Evolutionary conservation across 92 coral and sea anemone genomes (phyloP).

Genomic region (Scolanthus callimorphus): DNA sequence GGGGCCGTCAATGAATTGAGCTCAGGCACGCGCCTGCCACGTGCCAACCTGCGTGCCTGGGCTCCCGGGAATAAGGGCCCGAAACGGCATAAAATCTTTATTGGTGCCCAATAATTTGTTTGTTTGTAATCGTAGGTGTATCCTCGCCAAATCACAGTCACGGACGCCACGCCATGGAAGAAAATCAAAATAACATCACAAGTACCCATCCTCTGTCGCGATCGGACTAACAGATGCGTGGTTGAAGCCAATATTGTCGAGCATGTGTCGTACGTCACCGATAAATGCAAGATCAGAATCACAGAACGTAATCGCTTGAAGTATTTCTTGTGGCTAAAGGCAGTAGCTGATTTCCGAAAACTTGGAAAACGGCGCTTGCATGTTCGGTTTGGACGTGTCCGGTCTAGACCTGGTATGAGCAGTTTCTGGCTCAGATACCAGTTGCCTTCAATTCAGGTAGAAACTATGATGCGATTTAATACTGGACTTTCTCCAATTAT

Average conservation of each 20-base stretch:
- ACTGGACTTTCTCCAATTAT: too few species aligned
- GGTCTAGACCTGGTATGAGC: conserved; percentile 59
- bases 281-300: conserved; percentile 51
- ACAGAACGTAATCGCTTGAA: conserved; percentile 58
- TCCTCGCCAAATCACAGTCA: conserved; percentile 44
- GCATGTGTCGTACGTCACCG: conserved; percentile 65
- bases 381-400: conserved; percentile 42
- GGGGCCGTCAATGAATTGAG: too few species aligned
- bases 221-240: conserved; percentile 25
- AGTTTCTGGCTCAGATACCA: conserved; percentile 74
- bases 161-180: conserved; percentile 68
- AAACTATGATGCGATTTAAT: too few species aligned
- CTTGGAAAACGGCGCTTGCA: conserved; percentile 42
- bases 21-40: too few species aligned
- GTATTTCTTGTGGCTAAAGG: conserved; percentile 49
- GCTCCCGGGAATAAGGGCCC: too few species aligned
- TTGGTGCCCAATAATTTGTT: too few species aligned
- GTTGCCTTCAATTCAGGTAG: conserved; percentile 55
- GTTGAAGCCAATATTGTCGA: conserved; percentile 41
- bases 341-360: conserved; percentile 63
- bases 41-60: too few species aligned
- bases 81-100: too few species aligned
- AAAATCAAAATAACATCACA: conserved; percentile 37
- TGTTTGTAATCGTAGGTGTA: conserved; percentile 58
- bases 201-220: conserved; percentile 63